Conservation (phyloP, 1,140 invertebrate species). For the Anoplophora glabripennis region DNA sequence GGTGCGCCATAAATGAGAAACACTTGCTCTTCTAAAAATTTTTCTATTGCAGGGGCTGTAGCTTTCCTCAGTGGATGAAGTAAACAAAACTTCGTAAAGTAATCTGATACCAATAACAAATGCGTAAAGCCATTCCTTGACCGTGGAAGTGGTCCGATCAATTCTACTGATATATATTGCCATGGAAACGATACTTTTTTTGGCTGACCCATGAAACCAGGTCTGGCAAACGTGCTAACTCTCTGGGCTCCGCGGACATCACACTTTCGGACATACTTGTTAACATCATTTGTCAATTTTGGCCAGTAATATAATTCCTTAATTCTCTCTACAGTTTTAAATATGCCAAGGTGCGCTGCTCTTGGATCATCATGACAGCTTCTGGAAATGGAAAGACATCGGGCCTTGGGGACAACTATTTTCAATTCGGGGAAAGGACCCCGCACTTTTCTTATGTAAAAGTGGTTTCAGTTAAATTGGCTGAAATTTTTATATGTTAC, state of each 20-base stretch:
- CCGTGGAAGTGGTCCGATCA: background rate
- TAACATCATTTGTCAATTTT: too few species aligned
- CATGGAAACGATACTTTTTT: too few species aligned
- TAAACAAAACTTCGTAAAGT: conserved; percentile 7
- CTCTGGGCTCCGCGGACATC: too few species aligned
- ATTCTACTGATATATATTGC: background rate
- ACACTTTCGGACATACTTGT: too few species aligned
- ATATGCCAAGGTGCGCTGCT: conserved; percentile 17
- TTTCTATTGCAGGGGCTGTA: background rate
- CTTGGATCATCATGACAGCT: conserved; percentile 21
- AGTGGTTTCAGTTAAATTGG: too few species aligned
- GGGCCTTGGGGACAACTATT: conserved; percentile 17
- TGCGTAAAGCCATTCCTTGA: conserved; percentile 1
- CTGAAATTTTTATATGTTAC: too few species aligned
- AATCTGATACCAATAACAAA: conserved; percentile 10
- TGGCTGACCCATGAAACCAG: too few species aligned
- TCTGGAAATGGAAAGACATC: conserved; percentile 1
- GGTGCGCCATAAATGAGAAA: conserved; percentile 23
- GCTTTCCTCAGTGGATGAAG: conserved; percentile 5
- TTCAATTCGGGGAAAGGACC: conserved; percentile 24
- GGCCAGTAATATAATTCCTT: too few species aligned
- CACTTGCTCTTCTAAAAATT: conserved; percentile 13
- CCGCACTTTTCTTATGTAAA: too few species aligned
- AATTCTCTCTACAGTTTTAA: conserved; percentile 14
- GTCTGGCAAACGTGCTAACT: too few species aligned